These are phyloP conservation scores for Tanypteryx hageni DNA, from an alignment of 2,888 invertebrate genomes.

Conservation along the genomic window DNA sequence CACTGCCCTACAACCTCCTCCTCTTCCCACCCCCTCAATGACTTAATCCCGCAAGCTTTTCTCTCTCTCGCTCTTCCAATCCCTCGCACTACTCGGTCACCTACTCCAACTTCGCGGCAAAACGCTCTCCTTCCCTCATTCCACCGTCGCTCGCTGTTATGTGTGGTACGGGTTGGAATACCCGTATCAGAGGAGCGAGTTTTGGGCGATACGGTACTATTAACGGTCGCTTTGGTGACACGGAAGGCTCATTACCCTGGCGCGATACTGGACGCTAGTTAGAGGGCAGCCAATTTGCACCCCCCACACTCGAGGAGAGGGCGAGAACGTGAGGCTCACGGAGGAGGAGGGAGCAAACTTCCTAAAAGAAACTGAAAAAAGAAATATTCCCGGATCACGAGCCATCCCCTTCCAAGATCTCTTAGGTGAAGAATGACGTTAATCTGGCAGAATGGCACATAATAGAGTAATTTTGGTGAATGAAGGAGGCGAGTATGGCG, in stretches of 20 bases:
- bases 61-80: background rate
- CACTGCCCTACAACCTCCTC: background rate
- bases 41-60: background rate
- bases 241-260: slow-evolving; percentile 21
- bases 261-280: slow-evolving; percentile 25
- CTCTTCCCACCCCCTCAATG: background rate
- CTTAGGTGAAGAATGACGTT: background rate
- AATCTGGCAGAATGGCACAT: background rate
- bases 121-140: background rate
- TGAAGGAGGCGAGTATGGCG: background rate
- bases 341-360: background rate
- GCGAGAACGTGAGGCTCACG: background rate
- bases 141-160: too few relatives aligned
- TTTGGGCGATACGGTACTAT: background rate
- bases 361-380: background rate
- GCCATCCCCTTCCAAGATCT: background rate
- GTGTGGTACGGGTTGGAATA: background rate
- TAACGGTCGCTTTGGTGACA: background rate
- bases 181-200: background rate
- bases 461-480: slow-evolving; percentile 25
- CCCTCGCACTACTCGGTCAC: too few relatives aligned
- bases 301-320: background rate
- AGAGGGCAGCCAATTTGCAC: slow-evolving; percentile 2
- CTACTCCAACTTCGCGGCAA: background rate
- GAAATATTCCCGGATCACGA: background rate